Base-by-base conservation (phyloP, 2,888 invertebrate species). In the Bedellia somnulentella region DNA sequence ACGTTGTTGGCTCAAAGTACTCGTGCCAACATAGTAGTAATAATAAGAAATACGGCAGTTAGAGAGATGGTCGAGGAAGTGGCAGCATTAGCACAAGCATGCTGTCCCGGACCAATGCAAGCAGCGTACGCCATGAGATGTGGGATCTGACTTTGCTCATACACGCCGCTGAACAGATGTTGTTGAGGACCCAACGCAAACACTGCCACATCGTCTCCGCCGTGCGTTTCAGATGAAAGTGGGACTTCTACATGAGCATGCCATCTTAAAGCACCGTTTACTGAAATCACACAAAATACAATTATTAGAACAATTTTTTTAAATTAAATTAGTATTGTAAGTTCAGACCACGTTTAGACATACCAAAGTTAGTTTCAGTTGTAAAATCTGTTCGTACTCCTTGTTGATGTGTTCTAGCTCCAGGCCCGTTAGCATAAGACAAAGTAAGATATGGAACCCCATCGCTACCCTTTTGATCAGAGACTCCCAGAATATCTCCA, bases 161-260 rank as follows among this genome's bases (percentile, higher is more conserved):
- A 83, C 26, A 82, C 79, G 5, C 89, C 89, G 8, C 83, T 77
- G 55, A 91, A 87, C 35, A 91, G 64, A 52, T 85, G 84, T 17
- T 87, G 78, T 70, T 83, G 84, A 3, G 87, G 88, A 31, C 84
- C 91, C 30, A 59, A 58, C 40, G 84, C 83, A 57, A 82, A 88
- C 27, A 90, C 82, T 1, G 80, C 80, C 17, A 90, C 89, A 66
- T 90, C 90, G 41, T 90, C 89, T 1, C 86, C 87, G 9, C 86
- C 86, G 53, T 88, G 88, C 12, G 86, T 86, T 52, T 87, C 87
- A 28, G 60, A 57, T 1, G 44, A 45, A 31, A 82, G 55, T 0
- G 86, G 84, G 44, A 86, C 85, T 9, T 57, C 52, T 42, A 83
- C 83, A 1, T 45, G 43, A 10, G 44, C 46, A 0, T 66, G 52